Percentiles rank a stretch among this genome's conserved stretches.
phyloP scores from a whole-genome alignment of 1,140 invertebrate species.

The Hycleus cichorii region DNA sequence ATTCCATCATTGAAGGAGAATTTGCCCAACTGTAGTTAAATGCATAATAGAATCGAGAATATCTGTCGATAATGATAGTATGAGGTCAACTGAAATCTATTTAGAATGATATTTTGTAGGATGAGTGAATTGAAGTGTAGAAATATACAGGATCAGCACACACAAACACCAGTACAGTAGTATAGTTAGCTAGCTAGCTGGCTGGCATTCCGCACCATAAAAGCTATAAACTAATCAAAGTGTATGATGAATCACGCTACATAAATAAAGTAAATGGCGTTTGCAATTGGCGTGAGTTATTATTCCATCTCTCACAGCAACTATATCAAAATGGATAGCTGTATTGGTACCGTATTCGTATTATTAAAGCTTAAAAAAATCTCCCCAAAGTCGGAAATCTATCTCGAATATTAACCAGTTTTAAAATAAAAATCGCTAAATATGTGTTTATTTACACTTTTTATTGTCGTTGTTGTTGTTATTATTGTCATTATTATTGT shows the following conservation, averaged over 20 bases:
- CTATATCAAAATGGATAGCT: constrained; percentile 40
- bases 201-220: constrained; percentile 44
- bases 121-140: constrained; percentile 24
- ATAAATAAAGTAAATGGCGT: constrained; percentile 46
- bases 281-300: constrained; percentile 45
- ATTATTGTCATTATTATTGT: no score
- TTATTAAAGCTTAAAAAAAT: constrained; percentile 3
- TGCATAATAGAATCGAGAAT: no score
- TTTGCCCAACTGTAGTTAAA: no score
- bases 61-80: no score
- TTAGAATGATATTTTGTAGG: not conserved
- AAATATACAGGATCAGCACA: constrained; percentile 36
- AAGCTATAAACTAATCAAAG: constrained; percentile 46
- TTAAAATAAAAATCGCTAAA: no score
- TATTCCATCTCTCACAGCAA: constrained; percentile 42
- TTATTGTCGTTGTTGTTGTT: no score
- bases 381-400: no score
- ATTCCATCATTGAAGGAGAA: no score
- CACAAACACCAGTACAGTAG: constrained; percentile 27
- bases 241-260: constrained; percentile 43
- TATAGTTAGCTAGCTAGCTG: no score
- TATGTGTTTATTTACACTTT: no score
- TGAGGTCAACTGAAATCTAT: no score
- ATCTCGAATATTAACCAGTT: no score
- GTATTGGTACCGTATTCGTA: constrained; percentile 21